Evolutionary conservation across 2,113 vertebrate genomes (phyloP), one percentile per base, ranked within the genome.

Genomic region (Delphinapterus leucas): DNA sequence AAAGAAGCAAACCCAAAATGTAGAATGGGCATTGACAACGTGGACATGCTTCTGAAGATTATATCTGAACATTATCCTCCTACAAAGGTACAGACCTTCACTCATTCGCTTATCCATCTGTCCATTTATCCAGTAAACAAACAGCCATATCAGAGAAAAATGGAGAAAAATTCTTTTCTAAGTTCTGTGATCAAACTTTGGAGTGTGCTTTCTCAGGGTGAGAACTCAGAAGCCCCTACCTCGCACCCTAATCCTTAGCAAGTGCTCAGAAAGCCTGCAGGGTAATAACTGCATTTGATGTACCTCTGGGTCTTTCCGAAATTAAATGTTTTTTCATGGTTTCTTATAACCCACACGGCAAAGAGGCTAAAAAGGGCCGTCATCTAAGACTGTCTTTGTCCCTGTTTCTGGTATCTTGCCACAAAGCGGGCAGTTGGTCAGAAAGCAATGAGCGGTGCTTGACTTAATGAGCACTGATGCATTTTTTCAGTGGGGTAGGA

Each of bases 361-460:
- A 36, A 68, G 41, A 83, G 33, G 25, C 67, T 47, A 6, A 44
- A 60, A 68, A 89, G 77, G 47, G n/a, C 33, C 79, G 47, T 88
- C 71, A 17, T 63, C 9, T 70, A 31, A 49, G 60, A 74, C 49
- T 4, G 63, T 44, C 91, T 97, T 88, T 91, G 92, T 88, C 82
- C 70, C 36, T 38, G 71, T 38, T 86, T 90, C 83, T 74, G 58
- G 82, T 85, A 31, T 60, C 65, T 65, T 81, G 73, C 93, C 86
- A 92, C 83, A 55, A 76, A 83, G 70, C 79, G 95, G 95, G 88
- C 93, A 65, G 82, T 87, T 87, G 38, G 20, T 96, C 96, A 94
- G 38, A 88, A 96, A 94, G 68, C 96, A 91, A 80, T 95, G 88
- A 93, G 92, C 26, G 28, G 86, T 7, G 38, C 58, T 14, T 55